These are phyloP conservation scores for Apis florea DNA, from an alignment of 1,140 invertebrate genomes.

Conservation along the genomic window DNA sequence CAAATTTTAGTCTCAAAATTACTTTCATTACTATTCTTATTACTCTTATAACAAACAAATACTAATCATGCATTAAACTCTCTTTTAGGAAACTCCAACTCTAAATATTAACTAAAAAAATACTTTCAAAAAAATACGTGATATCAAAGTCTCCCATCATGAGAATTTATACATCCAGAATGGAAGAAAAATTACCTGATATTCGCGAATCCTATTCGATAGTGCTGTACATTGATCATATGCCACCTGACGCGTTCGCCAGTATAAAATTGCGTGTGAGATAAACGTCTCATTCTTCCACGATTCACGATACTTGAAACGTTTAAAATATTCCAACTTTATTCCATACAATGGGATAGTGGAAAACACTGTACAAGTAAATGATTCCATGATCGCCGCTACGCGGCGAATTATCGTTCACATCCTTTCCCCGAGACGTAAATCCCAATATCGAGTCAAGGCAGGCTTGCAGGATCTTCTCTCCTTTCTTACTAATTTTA, in stretches of 20 bases:
- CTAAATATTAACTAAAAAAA: too few relatives aligned
- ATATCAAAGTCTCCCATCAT: neutral
- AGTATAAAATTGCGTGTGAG: constrained; percentile 70
- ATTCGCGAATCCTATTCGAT: constrained; percentile 73
- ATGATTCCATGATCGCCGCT: constrained; percentile 61
- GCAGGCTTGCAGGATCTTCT: constrained; percentile 13
- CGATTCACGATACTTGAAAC: too few relatives aligned
- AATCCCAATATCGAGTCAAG: constrained; percentile 19
- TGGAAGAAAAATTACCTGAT: constrained; percentile 70
- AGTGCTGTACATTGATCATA: constrained; percentile 77
- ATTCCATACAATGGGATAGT: neutral
- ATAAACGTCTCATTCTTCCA: constrained; percentile 56
- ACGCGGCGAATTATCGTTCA: constrained; percentile 36
- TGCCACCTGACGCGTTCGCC: constrained; percentile 75
- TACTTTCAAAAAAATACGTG: neutral
- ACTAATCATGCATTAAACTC: neutral
- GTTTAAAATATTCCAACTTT: neutral
- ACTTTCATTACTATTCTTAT: neutral
- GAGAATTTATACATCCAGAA: neutral
- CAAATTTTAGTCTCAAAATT: neutral
- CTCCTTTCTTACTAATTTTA: neutral
- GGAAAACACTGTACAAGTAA: constrained; percentile 19
- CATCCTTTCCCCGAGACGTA: constrained; percentile 25
- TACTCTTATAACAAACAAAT: too few relatives aligned
- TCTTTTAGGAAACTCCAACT: neutral